Percentiles rank a stretch among this genome's conserved stretches.
phyloP scores from a whole-genome alignment of 2,113 vertebrate species.

The Redunca redunca region DNA sequence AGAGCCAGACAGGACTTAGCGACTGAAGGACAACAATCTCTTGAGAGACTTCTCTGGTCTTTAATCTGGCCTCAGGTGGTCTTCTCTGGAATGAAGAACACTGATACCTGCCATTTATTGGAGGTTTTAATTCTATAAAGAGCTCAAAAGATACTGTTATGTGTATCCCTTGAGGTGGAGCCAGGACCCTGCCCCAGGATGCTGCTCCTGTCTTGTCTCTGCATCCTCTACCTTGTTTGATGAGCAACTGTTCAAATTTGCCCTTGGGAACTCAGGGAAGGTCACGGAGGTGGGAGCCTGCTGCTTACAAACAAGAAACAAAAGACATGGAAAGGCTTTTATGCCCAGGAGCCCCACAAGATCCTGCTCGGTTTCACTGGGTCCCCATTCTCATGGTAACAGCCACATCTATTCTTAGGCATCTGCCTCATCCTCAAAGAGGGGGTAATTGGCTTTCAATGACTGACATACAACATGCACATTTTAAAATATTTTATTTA shows the following conservation, averaged over 20 bases:
- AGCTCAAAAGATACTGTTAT: background rate
- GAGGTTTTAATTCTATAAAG: background rate
- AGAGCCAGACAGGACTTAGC: background rate
- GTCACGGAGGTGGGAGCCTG: background rate
- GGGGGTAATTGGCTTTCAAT: background rate
- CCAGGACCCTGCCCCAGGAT: background rate
- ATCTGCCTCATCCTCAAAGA: background rate
- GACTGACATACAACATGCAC: background rate
- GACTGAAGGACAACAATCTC: background rate
- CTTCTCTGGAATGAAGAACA: background rate
- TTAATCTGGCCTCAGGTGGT: background rate
- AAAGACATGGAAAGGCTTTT: background rate
- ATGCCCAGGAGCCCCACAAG: background rate
- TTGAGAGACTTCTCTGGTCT: background rate
- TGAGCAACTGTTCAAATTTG: background rate
- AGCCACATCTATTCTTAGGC: background rate
- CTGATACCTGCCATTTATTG: background rate
- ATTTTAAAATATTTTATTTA: conserved; percentile 61
- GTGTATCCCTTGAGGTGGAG: background rate
- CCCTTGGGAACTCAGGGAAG: background rate
- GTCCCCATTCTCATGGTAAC: background rate
- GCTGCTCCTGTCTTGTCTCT: background rate
- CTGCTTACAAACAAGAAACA: background rate
- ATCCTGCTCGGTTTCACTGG: background rate
- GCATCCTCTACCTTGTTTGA: background rate